Percentiles rank a stretch among this genome's conserved stretches.
Conservation (phyloP, 53 echinoderm and acorn worm species). For the Actinopyga echinites region DNA sequence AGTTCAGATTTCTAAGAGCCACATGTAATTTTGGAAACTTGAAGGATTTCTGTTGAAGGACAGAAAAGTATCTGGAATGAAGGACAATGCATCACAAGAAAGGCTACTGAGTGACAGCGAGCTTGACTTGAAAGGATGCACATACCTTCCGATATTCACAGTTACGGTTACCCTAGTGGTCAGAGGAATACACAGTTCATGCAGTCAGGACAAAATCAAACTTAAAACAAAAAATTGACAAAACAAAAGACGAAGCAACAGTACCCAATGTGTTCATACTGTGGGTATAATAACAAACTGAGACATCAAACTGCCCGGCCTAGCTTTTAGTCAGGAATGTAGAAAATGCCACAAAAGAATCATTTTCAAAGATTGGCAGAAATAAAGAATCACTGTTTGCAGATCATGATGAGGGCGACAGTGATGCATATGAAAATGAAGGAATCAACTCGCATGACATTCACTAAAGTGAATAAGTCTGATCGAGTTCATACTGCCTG, state of each 20-base stretch:
- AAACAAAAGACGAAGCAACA: background rate
- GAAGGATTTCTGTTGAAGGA: conserved; percentile 40
- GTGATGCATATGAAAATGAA: background rate
- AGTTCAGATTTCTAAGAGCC: too few relatives aligned
- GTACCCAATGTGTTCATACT: conserved; percentile 14
- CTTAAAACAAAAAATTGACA: background rate
- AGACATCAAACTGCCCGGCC: conserved; percentile 44
- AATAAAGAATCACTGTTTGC: background rate
- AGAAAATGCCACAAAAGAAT: conserved; percentile 35
- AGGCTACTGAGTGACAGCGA: conserved; percentile 39
- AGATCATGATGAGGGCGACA: background rate
- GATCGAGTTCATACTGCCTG: too few relatives aligned
- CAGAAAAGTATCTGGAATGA: conserved; percentile 44
- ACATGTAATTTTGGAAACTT: conserved; percentile 46
- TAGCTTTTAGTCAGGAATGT: conserved; percentile 44
- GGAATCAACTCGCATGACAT: background rate
- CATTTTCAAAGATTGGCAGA: conserved; percentile 31
- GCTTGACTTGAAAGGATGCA: background rate
- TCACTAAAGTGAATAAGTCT: too few relatives aligned
- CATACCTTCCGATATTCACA: background rate
- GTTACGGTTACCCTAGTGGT: conserved; percentile 30
- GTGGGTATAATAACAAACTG: conserved; percentile 40
- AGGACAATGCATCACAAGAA: conserved; percentile 19
- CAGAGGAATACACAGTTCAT: conserved; percentile 11
- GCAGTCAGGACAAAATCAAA: background rate